Conservation (phyloP, 1,140 invertebrate species). For the Hyposmocoma kahamanoa region DNA sequence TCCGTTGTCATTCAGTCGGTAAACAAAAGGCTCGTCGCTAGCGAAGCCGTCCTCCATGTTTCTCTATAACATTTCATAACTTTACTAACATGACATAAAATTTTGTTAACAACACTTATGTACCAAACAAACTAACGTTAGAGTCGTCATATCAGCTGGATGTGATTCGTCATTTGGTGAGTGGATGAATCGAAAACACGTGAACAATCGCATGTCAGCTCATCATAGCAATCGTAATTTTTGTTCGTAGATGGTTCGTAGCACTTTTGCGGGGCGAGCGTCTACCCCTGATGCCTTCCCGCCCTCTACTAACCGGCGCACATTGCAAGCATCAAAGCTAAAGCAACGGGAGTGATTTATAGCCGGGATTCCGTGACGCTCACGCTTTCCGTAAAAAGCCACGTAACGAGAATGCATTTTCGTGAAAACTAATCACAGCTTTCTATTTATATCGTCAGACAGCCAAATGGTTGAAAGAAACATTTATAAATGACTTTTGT, state of each 20-base stretch:
- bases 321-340: conserved; percentile 14
- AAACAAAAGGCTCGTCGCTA: conserved; percentile 80
- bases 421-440: conserved; percentile 13
- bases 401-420: conserved; percentile 47
- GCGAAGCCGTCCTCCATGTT: conserved; percentile 29
- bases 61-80: background rate
- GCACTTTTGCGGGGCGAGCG: conserved; percentile 24
- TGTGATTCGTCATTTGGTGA: too few relatives aligned
- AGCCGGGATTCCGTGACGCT: conserved; percentile 48
- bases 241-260: conserved; percentile 17
- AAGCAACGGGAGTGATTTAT: conserved; percentile 37
- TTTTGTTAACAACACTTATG: too few relatives aligned
- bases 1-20: conserved; percentile 84
- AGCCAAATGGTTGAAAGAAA: too few relatives aligned
- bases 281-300: conserved; percentile 33
- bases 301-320: conserved; percentile 34
- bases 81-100: too few relatives aligned
- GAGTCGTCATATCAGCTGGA: too few relatives aligned
- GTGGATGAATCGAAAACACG: too few relatives aligned
- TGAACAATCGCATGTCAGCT: conserved; percentile 35
- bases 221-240: conserved; percentile 25
- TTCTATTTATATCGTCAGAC: too few relatives aligned
- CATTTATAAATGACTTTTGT: too few relatives aligned
- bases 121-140: too few relatives aligned
- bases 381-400: conserved; percentile 39